Evolutionary conservation across 2,797 vertebrate genomes (phyloP), one percentile per base, ranked within the genome.

Genomic region (Sitta carolinensis): DNA sequence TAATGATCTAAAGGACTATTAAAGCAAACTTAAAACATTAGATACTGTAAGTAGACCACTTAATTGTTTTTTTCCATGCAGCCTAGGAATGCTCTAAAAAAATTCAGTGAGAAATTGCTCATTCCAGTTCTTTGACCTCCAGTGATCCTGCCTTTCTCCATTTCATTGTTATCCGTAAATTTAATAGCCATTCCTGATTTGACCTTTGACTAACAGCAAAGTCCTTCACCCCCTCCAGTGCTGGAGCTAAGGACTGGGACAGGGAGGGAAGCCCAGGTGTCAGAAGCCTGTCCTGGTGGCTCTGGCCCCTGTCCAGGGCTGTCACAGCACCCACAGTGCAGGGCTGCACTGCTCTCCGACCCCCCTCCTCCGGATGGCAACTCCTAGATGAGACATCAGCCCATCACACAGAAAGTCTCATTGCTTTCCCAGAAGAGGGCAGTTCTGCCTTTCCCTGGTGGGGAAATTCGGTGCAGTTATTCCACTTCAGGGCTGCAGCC

Each of bases 1-100:
- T 93, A 87, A 94, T 95, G 87, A 94, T 96, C 50, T 87, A 94
- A 96, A 88, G 78, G 85, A 78, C 93, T 94, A 94, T 94, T 95
- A 96, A 94, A 94, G 67, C 45, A 94, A 93, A 95, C 76, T 95
- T 93, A 89, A 94, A 84, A 87, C 89, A 93, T 90, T 90, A 94
- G 57, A 69, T 72, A 45, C 54, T 57, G 23, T 30, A 81, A 87
- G 77, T 27, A 40, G 30, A 72, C 23, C 27, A 68, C 57, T 79
- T 92, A 85, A 94, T 95, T 93, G 67, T 84, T 95, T 95, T 95
- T 91, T 61, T 72, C 50, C 43, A 25, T 62, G 51, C 47, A 82
- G 59, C 27, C 36, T 75, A 76, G 25, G 36, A 87, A 72, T 23
- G 32, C 34, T 85, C n/a, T 67, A 45, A 90, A 87, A 90, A 73